Conservation (phyloP, 2,113 vertebrate species). For the Cathartes aura region DNA sequence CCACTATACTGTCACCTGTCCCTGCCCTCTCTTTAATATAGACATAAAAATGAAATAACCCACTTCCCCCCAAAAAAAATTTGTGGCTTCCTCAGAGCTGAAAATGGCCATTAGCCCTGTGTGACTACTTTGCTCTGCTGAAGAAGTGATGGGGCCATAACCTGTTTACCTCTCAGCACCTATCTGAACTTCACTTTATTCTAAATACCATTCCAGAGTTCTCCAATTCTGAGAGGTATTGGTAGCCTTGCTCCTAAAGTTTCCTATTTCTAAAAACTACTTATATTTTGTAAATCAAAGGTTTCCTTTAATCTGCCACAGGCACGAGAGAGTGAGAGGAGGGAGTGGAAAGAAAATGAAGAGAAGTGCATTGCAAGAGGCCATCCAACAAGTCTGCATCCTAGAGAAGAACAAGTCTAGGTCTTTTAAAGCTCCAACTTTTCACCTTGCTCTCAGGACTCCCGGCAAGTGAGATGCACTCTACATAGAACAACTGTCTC, state of each 20-base stretch:
- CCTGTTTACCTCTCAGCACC: background rate
- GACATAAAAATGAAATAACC: background rate
- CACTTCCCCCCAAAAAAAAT: background rate
- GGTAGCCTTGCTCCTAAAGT: background rate
- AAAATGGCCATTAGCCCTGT: background rate
- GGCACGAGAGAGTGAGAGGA: background rate
- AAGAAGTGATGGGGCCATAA: background rate
- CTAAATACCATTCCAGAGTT: background rate
- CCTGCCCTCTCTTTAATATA: background rate
- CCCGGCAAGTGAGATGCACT: background rate
- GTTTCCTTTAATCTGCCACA: background rate
- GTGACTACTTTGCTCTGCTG: background rate
- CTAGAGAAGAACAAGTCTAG: background rate
- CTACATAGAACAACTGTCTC: background rate
- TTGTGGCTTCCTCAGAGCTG: background rate
- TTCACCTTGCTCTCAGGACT: background rate
- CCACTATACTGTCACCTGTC: background rate
- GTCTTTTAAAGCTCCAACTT: background rate
- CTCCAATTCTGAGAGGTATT: background rate
- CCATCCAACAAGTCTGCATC: background rate
- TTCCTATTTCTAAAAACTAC: background rate
- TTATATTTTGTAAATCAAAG: background rate
- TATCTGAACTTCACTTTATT: background rate
- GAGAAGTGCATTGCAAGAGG: background rate
- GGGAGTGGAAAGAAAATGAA: background rate